phyloP scores from a whole-genome alignment of 2,888 invertebrate species.

The Hololepta plana region DNA sequence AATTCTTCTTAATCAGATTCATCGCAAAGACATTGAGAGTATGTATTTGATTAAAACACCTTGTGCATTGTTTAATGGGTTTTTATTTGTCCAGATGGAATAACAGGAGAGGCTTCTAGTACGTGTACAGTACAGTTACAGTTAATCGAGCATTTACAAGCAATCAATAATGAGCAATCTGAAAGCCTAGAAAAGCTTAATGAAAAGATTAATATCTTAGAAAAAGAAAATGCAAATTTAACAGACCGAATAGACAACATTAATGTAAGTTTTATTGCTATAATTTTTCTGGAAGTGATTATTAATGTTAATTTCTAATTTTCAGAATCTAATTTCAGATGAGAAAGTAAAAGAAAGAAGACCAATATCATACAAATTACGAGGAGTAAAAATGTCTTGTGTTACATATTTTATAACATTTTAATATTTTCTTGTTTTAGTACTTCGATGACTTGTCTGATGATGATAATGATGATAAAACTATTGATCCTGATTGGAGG shows the following conservation, averaged over 20 bases:
- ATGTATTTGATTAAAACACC: too few relatives aligned
- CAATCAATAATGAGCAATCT: slow-evolving; percentile 1
- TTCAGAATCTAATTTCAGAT: not conserved
- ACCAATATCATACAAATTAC: slow-evolving; percentile 2
- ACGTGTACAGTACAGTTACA: slow-evolving; percentile 3
- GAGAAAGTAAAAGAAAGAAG: not conserved
- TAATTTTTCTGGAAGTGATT: too few relatives aligned
- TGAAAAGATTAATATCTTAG: slow-evolving; percentile 3
- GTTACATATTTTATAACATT: slow-evolving; percentile 1
- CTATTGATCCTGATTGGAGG: slow-evolving; percentile 50
- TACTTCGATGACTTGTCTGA: not conserved
- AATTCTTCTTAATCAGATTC: too few relatives aligned
- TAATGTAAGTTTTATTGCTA: slow-evolving; percentile 8
- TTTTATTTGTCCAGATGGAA: slow-evolving; percentile 24
- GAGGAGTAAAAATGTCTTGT: slow-evolving; percentile 4
- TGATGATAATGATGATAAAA: slow-evolving; percentile 26
- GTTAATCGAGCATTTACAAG: slow-evolving; percentile 1
- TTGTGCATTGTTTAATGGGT: too few relatives aligned
- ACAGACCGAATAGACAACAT: slow-evolving; percentile 8
- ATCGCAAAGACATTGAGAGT: too few relatives aligned
- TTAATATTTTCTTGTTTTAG: not conserved
- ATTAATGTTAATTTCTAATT: too few relatives aligned
- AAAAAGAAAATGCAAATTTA: slow-evolving; percentile 7
- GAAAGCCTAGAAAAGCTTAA: slow-evolving; percentile 1
- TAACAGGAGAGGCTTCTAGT: slow-evolving; percentile 1